Evolutionary conservation across 2,113 vertebrate genomes (phyloP), one percentile per base, ranked within the genome.

Genomic region (Tauraco erythrolophus): DNA sequence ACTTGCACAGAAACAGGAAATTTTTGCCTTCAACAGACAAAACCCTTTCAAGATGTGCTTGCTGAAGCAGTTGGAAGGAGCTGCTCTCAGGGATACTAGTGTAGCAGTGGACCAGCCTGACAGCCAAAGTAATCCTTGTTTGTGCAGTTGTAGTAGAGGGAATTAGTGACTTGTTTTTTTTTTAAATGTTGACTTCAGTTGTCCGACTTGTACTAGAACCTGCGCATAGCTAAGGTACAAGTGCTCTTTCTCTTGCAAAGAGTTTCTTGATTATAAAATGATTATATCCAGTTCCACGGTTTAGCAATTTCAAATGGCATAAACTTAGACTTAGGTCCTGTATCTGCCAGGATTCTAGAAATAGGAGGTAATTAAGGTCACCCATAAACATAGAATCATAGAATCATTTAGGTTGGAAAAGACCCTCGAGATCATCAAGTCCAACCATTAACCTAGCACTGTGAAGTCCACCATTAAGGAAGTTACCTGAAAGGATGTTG

Each of bases 241-340:
- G 33, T 79, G 28, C 15, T 41, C 24, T 82, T 84, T 61, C 31
- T 79, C 43, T 61, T 48, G 64, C 14, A 53, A 37, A 41, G 53
- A 31, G 12, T 50, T 90, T 93, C 27, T 45, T 46, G 30, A 0
- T 37, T 76, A 76, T 21, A 83, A 86, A 79, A 51, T 27, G 3
- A 33, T n/a, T n/a, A 25, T 71, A 31, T 68, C 69, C 22, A 30
- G 1, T 54, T 78, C 25, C 21, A 21, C 43, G 33, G 19, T 79
- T 76, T 35, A 72, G n/a, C 35, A 56, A 30, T 51, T 83, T 64
- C 23, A 64, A 41, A 35, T 14, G 30, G 18, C 21, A 12, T 23
- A 13, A 68, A n/a, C 25, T 54, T 24, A 37, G 57, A 6, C 0
- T 0, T 21, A 28, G 64, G 28, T 70, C 56, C 17, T n/a, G 7